Evolutionary conservation across 1,140 invertebrate genomes (phyloP).

Genomic region (Diabrotica virgifera): DNA sequence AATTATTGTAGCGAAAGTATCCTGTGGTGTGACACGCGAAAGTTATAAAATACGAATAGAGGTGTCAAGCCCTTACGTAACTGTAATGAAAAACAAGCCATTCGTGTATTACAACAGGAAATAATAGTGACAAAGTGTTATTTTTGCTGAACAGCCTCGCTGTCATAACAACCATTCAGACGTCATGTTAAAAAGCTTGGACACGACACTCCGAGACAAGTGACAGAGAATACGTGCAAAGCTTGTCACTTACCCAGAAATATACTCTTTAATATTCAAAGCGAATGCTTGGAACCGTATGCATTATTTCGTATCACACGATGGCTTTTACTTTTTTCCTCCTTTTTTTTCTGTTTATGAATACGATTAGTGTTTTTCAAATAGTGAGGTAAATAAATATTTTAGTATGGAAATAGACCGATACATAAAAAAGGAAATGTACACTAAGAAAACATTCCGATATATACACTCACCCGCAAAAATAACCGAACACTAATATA

Average conservation of each 20-base stretch:
- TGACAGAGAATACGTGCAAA: slow-evolving; percentile 33
- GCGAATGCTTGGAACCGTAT: slow-evolving; percentile 14
- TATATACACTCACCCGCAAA: too few species aligned
- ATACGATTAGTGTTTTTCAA: neutral
- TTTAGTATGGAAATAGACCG: neutral
- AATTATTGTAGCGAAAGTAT: neutral
- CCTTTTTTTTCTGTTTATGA: neutral
- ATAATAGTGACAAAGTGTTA: slow-evolving; percentile 38
- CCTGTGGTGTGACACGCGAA: neutral
- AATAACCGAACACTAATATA: too few species aligned
- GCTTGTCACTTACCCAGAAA: slow-evolving; percentile 38
- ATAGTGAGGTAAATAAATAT: neutral
- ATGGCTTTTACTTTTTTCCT: slow-evolving; percentile 8
- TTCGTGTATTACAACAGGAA: slow-evolving; percentile 25
- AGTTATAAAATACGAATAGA: neutral
- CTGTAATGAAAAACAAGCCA: neutral
- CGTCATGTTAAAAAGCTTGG: slow-evolving; percentile 35
- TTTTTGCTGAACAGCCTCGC: slow-evolving; percentile 33
- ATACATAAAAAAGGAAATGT: too few species aligned
- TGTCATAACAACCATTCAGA: slow-evolving; percentile 38
- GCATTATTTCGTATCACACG: slow-evolving; percentile 17
- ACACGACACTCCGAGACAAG: slow-evolving; percentile 30
- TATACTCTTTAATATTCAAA: slow-evolving; percentile 35
- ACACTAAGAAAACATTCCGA: too few species aligned
- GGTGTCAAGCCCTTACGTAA: neutral